Evolutionary conservation across 2,888 invertebrate species (phyloP).

Genomic region (Oligia strigilis): DNA sequence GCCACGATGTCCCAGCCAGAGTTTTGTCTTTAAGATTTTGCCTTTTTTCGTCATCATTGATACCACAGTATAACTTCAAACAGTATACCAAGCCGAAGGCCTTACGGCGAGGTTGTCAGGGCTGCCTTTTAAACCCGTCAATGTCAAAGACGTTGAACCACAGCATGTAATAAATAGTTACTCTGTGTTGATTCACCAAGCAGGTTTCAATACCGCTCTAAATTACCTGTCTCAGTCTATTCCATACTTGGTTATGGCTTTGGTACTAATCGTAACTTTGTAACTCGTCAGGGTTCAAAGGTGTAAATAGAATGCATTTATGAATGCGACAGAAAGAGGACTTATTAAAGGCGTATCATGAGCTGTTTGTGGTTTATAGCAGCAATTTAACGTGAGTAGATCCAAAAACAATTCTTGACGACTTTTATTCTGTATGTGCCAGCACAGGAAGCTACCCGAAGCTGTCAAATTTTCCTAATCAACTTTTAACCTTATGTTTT

Average conservation of each 20-base stretch:
- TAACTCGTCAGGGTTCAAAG: constrained; percentile 36
- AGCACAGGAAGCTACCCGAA: too few relatives aligned
- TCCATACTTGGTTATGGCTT: constrained; percentile 33
- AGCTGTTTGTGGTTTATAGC: constrained; percentile 5
- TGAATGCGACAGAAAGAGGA: constrained; percentile 15
- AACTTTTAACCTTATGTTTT: too few relatives aligned
- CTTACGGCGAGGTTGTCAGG: neutral
- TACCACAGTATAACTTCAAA: neutral
- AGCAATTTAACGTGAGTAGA: neutral
- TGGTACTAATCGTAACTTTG: constrained; percentile 44
- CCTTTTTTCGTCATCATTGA: neutral
- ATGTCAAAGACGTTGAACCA: constrained; percentile 40
- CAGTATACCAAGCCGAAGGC: neutral
- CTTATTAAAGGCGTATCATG: neutral
- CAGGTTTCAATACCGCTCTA: constrained; percentile 36
- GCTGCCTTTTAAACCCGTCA: constrained; percentile 27
- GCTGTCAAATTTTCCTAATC: too few relatives aligned
- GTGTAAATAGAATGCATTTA: constrained; percentile 41
- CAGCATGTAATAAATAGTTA: constrained; percentile 31
- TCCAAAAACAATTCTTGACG: neutral
- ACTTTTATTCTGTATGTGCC: neutral
- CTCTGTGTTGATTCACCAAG: constrained; percentile 10
- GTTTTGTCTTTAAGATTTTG: neutral
- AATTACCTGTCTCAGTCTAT: constrained; percentile 35
- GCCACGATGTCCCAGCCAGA: neutral